phyloP scores from a whole-genome alignment of 2,888 invertebrate species.

The Catocala fraxini region DNA sequence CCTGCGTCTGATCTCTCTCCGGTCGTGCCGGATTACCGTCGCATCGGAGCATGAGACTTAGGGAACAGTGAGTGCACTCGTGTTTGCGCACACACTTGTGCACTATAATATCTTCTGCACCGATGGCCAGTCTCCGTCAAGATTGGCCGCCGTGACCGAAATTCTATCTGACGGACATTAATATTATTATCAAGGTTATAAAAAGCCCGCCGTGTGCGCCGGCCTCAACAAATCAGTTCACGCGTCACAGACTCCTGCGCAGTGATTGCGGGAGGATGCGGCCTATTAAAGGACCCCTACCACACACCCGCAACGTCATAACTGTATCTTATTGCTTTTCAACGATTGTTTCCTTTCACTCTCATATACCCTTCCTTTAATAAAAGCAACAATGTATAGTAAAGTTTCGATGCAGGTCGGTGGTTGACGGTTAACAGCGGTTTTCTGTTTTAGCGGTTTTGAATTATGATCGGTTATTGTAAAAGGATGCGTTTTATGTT shows the following conservation, averaged over 20 bases:
- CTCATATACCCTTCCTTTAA: constrained; percentile 23
- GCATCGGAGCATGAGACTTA: too few relatives aligned
- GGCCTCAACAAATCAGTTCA: constrained; percentile 64
- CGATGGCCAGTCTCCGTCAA: too few relatives aligned
- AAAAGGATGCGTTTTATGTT: constrained; percentile 36
- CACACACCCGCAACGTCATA: constrained; percentile 31
- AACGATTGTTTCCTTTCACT: constrained; percentile 50
- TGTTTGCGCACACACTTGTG: too few relatives aligned
- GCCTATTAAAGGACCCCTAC: constrained; percentile 76
- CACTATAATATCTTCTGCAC: too few relatives aligned
- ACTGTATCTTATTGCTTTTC: constrained; percentile 36
- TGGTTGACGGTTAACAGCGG: constrained; percentile 29
- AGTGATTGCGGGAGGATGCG: constrained; percentile 82
- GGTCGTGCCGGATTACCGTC: too few relatives aligned
- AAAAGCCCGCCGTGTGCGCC: constrained; percentile 51
- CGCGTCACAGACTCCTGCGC: constrained; percentile 76
- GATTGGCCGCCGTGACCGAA: too few relatives aligned
- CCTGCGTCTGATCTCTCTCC: too few relatives aligned
- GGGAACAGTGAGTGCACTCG: too few relatives aligned
- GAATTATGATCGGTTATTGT: constrained; percentile 24
- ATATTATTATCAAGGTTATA: constrained; percentile 32
- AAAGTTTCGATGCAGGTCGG: constrained; percentile 17
- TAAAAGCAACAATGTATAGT: constrained; percentile 46
- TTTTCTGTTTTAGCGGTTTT: constrained; percentile 44
- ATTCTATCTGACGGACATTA: neutral